Evolutionary conservation across 2,888 invertebrate species (phyloP).

Genomic region (Frankliniella fusca): DNA sequence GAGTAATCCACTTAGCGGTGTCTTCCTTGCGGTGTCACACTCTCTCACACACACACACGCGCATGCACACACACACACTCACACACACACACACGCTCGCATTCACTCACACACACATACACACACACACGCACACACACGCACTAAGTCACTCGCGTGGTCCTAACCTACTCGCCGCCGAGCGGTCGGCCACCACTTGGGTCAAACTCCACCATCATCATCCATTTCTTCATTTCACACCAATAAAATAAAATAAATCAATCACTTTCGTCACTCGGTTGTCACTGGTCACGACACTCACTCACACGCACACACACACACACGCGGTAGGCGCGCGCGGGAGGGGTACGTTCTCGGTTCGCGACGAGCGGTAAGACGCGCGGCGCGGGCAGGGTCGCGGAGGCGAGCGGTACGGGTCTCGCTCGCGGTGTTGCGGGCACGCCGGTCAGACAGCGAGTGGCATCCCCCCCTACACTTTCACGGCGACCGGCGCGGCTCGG

Average conservation of each 20-base stretch:
- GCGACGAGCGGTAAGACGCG: background rate
- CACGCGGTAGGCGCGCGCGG: background rate
- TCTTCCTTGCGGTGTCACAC: background rate
- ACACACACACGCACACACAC: background rate
- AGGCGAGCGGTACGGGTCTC: background rate
- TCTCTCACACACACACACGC: background rate
- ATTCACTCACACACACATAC: background rate
- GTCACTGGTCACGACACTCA: background rate
- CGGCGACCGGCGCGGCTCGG: background rate
- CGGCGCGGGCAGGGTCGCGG: background rate
- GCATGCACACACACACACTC: background rate
- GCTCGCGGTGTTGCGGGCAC: background rate
- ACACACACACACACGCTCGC: background rate
- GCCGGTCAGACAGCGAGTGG: constrained; percentile 12
- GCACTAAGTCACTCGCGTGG: background rate
- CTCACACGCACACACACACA: background rate
- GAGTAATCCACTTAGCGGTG: background rate
- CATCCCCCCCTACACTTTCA: constrained; percentile 1
- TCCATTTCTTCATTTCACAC: no score
- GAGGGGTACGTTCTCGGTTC: background rate
- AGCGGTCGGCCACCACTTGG: background rate
- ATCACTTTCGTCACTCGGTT: no score
- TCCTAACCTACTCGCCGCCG: background rate
- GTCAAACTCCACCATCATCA: background rate
- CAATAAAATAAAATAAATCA: background rate